A percentile compares a stretch with the other conserved stretches of the same genome.
These are phyloP conservation scores for Cyrtodaria siliqua DNA, from an alignment of 2,888 invertebrate species.

Conservation along the genomic window DNA sequence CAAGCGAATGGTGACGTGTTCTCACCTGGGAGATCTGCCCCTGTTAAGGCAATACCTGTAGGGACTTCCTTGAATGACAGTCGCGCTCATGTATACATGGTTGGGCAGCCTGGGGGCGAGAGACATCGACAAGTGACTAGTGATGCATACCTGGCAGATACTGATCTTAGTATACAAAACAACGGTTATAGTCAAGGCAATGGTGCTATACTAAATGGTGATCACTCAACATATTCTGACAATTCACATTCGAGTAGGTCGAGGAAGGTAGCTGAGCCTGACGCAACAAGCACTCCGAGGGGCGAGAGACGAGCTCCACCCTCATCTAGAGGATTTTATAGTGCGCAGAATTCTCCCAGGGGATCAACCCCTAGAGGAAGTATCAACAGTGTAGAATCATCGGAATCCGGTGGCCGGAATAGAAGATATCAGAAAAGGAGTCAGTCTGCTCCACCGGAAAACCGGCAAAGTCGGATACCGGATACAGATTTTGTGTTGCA, in stretches of 20 bases:
- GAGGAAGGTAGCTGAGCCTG: conserved; percentile 12
- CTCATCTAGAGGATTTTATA: conserved; percentile 24
- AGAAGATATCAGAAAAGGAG: conserved; percentile 68
- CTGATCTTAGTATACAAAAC: conserved; percentile 29
- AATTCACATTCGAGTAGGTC: conserved; percentile 18
- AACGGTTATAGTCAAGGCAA: conserved; percentile 2
- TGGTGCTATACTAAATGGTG: conserved; percentile 7
- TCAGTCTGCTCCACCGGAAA: conserved; percentile 69
- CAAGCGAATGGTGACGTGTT: conserved; percentile 37
- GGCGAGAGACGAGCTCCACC: conserved; percentile 36
- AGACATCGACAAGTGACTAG: conserved; percentile 19
- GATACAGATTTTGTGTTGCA: conserved; percentile 54
- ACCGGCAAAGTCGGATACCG: conserved; percentile 52
- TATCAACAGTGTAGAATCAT: conserved; percentile 62
- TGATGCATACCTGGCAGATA: conserved; percentile 32
- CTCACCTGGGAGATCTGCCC: conserved; percentile 58
- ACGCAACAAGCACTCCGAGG: conserved; percentile 58
- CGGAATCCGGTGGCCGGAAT: conserved; percentile 35
- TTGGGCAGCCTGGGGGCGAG: conserved; percentile 27
- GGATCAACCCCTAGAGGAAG: conserved; percentile 45
- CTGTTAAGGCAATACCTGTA: conserved; percentile 67
- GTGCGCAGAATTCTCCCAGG: conserved; percentile 44
- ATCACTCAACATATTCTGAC: conserved; percentile 1
- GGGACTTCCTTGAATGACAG: conserved; percentile 58
- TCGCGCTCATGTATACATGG: conserved; percentile 50